Conservation (phyloP, 2,888 invertebrate species). For the Altica lythri region DNA sequence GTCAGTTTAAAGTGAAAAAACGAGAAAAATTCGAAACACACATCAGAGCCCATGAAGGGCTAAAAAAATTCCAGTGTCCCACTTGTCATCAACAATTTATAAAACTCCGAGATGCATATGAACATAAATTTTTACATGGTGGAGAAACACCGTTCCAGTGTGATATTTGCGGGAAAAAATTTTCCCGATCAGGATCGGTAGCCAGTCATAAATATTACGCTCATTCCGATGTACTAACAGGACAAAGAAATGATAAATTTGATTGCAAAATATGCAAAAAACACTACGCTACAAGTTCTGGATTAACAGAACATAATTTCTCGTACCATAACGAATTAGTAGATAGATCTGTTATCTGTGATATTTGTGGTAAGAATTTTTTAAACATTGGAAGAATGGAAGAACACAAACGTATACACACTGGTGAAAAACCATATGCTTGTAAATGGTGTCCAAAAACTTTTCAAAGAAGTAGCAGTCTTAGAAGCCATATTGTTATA, state of each 20-base stretch:
- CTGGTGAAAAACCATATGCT: slow-evolving; percentile 42
- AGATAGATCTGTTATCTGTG: slow-evolving; percentile 59
- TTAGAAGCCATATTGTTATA: slow-evolving; percentile 39
- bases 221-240: slow-evolving; percentile 58
- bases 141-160: slow-evolving; percentile 54
- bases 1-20: slow-evolving; percentile 43
- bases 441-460: slow-evolving; percentile 35
- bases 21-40: slow-evolving; percentile 41
- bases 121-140: slow-evolving; percentile 57
- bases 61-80: slow-evolving; percentile 42
- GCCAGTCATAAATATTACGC: slow-evolving; percentile 59
- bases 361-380: slow-evolving; percentile 62
- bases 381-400: slow-evolving; percentile 35
- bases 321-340: slow-evolving; percentile 39
- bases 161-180: slow-evolving; percentile 57
- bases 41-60: slow-evolving; percentile 37
- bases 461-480: slow-evolving; percentile 31
- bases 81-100: slow-evolving; percentile 45
- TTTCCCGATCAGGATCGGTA: slow-evolving; percentile 60
- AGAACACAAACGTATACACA: slow-evolving; percentile 43
- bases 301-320: slow-evolving; percentile 48
- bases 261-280: slow-evolving; percentile 54
- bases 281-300: slow-evolving; percentile 52
- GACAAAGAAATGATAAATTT: slow-evolving; percentile 50
- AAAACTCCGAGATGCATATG: slow-evolving; percentile 35